Base-by-base conservation (phyloP, 2,888 invertebrate genomes). In the Dicyrtoma fusca region DNA sequence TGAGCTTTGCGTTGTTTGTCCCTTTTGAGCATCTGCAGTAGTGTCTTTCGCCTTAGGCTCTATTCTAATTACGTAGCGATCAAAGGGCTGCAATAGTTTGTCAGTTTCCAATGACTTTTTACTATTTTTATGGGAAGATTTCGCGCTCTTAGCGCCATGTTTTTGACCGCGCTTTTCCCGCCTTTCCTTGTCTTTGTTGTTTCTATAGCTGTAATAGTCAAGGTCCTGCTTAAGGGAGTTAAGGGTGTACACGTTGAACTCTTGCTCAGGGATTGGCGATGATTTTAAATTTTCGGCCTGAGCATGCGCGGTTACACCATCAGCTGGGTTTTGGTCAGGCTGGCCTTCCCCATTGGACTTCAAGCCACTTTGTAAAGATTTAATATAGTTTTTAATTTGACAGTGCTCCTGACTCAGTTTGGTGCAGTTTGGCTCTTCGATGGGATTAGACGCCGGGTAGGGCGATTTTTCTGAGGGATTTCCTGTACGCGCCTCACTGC, bases 241-340 rank as follows among this genome's bases (percentile, higher is more conserved):
- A 10, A 66, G 42, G 13, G 66, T 66, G 66, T 66, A 66, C 19
- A 66, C 66, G 5, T 19, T 66, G 55, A 19, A 66, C 4, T 66
- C 66, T n/a, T 42, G 13, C 6, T 51, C 10, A 21, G 3, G 44
- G 14, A 49, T 49, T 5, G n/a, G n/a, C n/a, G n/a, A n/a, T n/a
- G n/a, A n/a, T n/a, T n/a, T n/a, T n/a, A n/a, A n/a, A n/a, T n/a
- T n/a, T n/a, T n/a, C n/a, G n/a, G n/a, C n/a, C n/a, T n/a, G n/a
- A n/a, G n/a, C n/a, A n/a, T n/a, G n/a, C n/a, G n/a, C n/a, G n/a
- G n/a, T n/a, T n/a, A n/a, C n/a, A n/a, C n/a, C n/a, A n/a, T n/a
- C n/a, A n/a, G n/a, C n/a, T n/a, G n/a, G n/a, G n/a, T 34, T 11
- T 26, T 25, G 23, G 10, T 57, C 57, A 21, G 25, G 14, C 14